A percentile compares a stretch with the other conserved stretches of the same genome.
These are phyloP conservation scores for Steinernema feltiae DNA, from an alignment of 1,140 invertebrate genomes.

Conservation along the genomic window DNA sequence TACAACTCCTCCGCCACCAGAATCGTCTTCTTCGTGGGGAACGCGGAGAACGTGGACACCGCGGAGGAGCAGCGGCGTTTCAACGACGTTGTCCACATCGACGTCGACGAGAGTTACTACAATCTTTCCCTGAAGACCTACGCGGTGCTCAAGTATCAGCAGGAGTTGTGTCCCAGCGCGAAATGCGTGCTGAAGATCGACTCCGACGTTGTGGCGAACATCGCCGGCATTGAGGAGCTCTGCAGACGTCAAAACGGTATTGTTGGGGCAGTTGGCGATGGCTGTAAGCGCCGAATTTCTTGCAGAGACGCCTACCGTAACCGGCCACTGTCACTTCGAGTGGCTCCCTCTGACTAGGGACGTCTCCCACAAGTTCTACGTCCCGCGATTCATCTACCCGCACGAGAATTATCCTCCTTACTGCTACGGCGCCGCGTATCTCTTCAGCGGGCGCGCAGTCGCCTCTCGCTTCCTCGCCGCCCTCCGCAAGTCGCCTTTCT, in stretches of 20 bases:
- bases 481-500: not conserved
- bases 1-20: not conserved
- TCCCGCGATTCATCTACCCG: not conserved
- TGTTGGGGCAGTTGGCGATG: not conserved
- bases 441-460: not conserved
- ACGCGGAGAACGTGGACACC: not conserved
- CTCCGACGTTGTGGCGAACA: not conserved
- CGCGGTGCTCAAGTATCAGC: not conserved
- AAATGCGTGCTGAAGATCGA: not conserved
- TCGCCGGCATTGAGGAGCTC: not conserved
- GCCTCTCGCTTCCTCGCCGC: not conserved
- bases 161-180: not conserved
- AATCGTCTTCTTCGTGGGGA: not conserved
- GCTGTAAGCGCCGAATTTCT: not conserved
- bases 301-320: not conserved
- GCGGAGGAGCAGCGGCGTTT: not conserved
- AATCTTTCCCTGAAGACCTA: not conserved
- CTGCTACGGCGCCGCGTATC: not conserved
- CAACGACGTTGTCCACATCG: not conserved
- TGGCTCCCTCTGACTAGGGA: not conserved
- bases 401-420: not conserved
- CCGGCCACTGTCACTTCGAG: not conserved
- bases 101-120: conserved; percentile 6
- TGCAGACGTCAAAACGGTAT: not conserved
- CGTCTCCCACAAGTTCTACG: not conserved